Evolutionary conservation across 1,140 invertebrate species (phyloP).

Genomic region (Macrocentrus cingulum): DNA sequence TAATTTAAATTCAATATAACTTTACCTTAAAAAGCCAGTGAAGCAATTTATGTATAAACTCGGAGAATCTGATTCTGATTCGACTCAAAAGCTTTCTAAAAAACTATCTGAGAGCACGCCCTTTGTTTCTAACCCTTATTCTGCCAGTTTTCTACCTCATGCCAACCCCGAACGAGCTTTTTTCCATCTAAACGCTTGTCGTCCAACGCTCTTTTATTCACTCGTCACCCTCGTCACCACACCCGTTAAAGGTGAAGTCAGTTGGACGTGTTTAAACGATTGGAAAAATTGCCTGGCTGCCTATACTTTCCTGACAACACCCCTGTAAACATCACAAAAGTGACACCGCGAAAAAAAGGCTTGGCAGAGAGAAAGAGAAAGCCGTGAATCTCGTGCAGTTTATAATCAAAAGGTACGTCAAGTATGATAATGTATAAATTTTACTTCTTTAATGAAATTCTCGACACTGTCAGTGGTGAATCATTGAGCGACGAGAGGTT

Average conservation of each 20-base stretch:
- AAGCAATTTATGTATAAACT: no score
- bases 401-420: not conserved
- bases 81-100: no score
- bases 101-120: no score
- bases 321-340: not conserved
- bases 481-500: no score
- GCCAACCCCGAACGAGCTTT: no score
- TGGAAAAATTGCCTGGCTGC: constrained; percentile 11
- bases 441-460: no score
- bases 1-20: no score
- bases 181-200: not conserved
- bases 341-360: not conserved
- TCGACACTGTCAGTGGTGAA: no score
- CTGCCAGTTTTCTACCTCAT: not conserved
- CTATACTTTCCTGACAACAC: not conserved
- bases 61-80: no score
- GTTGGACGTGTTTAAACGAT: constrained; percentile 16
- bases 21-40: no score
- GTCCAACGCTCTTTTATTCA: not conserved
- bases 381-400: not conserved
- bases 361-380: not conserved
- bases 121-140: not conserved
- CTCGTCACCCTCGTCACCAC: constrained; percentile 3
- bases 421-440: no score
- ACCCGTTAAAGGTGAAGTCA: not conserved